Conservation (phyloP, 2,888 invertebrate genomes). For the Diaprepes abbreviatus region DNA sequence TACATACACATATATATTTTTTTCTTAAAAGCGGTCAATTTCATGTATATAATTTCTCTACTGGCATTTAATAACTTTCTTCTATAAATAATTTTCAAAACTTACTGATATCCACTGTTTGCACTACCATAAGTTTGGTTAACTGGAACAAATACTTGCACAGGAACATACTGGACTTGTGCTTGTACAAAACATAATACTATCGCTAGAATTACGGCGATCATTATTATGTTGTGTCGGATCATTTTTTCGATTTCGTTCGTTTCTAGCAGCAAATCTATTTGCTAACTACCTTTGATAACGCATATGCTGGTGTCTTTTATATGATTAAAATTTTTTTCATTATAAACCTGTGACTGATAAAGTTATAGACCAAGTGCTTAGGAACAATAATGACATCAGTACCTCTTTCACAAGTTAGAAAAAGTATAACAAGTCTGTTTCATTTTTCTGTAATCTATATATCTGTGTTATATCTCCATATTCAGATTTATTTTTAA, state of each 20-base stretch:
- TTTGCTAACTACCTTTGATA: constrained; percentile 20
- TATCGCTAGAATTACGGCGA: constrained; percentile 23
- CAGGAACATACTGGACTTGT: constrained; percentile 58
- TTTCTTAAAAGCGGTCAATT: no score
- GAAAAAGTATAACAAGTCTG: no score
- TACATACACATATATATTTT: no score
- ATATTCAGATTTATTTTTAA: no score
- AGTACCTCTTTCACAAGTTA: no score
- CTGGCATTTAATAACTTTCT: no score
- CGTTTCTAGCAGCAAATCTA: constrained; percentile 9
- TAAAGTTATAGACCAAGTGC: constrained; percentile 14
- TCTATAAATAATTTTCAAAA: no score
- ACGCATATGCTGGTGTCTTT: constrained; percentile 12
- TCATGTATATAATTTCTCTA: no score
- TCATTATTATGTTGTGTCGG: constrained; percentile 26
- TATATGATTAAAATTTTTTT: constrained; percentile 19
- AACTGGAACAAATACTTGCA: constrained; percentile 55
- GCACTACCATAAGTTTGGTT: constrained; percentile 49
- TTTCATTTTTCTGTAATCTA: no score
- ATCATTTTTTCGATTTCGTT: constrained; percentile 32
- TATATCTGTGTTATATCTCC: no score
- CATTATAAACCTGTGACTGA: constrained; percentile 7
- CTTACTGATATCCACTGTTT: constrained; percentile 21
- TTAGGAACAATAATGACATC: no score
- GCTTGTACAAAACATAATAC: constrained; percentile 18